Evolutionary conservation across 2,113 vertebrate species (phyloP).

Genomic region (Pluvianellus socialis): DNA sequence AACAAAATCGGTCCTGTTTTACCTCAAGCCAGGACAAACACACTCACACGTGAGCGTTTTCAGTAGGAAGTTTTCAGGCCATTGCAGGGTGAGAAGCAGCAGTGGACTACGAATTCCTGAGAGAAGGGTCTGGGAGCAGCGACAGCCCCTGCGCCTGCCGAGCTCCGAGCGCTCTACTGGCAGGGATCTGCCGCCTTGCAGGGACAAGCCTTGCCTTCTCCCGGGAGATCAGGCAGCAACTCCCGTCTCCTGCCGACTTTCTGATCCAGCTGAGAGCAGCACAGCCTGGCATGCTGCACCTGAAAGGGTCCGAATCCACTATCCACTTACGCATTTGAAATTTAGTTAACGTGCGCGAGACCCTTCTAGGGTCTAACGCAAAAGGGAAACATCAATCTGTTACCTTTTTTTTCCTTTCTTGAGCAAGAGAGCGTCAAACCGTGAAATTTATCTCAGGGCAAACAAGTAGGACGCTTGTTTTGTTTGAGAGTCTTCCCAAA

Average conservation of each 20-base stretch:
- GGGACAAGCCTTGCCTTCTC: not conserved
- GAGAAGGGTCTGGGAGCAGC: not conserved
- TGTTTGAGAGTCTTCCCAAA: not conserved
- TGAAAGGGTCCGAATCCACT: not conserved
- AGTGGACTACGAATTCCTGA: not conserved
- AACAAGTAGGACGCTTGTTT: not conserved
- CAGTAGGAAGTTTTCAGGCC: not conserved
- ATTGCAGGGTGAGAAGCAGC: not conserved
- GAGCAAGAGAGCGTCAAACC: not conserved
- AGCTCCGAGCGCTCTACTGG: not conserved
- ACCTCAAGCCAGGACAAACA: too few species aligned
- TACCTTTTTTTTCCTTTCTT: not conserved
- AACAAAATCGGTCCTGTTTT: too few species aligned
- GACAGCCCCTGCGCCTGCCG: not conserved
- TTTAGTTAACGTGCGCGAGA: fast-evolving
- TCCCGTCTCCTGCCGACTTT: not conserved
- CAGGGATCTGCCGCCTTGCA: not conserved
- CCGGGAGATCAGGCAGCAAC: fast-evolving
- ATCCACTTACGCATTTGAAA: not conserved
- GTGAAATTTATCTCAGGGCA: not conserved
- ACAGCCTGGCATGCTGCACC: not conserved
- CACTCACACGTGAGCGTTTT: fast-evolving
- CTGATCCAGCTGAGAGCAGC: not conserved
- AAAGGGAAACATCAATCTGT: not conserved
- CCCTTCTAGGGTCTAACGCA: not conserved